A percentile compares a stretch with the other conserved stretches of the same genome.
phyloP scores from a whole-genome alignment of 2,888 invertebrate species.

The Neoascia interrupta region DNA sequence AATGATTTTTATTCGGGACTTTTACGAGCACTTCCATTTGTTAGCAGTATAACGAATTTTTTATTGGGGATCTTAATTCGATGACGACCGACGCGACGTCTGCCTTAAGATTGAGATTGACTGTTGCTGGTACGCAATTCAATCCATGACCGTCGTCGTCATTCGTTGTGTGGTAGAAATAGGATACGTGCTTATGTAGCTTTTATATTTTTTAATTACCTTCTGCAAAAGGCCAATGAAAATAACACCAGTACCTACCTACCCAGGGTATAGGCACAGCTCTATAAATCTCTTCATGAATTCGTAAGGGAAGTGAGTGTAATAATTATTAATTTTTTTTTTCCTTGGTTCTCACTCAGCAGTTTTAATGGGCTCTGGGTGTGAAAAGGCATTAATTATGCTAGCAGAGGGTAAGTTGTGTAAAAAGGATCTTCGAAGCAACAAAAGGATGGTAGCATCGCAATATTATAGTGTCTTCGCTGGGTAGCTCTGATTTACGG shows the following conservation, averaged over 20 bases:
- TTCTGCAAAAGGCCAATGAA: constrained; percentile 9
- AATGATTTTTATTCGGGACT: constrained; percentile 54
- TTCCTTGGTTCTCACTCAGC: constrained; percentile 3
- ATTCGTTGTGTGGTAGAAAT: no score
- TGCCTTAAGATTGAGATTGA: no score
- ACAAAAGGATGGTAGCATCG: background rate
- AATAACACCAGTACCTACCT: constrained; percentile 9
- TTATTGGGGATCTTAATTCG: constrained; percentile 45
- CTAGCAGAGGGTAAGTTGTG: background rate
- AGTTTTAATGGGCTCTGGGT: constrained; percentile 43
- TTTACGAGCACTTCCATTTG: constrained; percentile 55
- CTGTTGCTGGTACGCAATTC: constrained; percentile 15
- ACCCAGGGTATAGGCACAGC: no score
- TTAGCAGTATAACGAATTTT: no score
- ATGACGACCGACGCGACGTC: constrained; percentile 12
- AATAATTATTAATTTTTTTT: constrained; percentile 46
- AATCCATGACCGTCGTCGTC: constrained; percentile 17
- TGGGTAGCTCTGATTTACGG: constrained; percentile 44
- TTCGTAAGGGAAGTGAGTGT: constrained; percentile 19
- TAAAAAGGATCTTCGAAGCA: constrained; percentile 18
- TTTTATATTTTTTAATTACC: constrained; percentile 27
- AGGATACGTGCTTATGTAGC: background rate
- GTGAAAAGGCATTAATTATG: constrained; percentile 51
- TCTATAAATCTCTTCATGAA: constrained; percentile 35
- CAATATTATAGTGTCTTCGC: no score